Conservation (phyloP, 2,888 invertebrate genomes). For the Pyrochroa serraticornis region DNA sequence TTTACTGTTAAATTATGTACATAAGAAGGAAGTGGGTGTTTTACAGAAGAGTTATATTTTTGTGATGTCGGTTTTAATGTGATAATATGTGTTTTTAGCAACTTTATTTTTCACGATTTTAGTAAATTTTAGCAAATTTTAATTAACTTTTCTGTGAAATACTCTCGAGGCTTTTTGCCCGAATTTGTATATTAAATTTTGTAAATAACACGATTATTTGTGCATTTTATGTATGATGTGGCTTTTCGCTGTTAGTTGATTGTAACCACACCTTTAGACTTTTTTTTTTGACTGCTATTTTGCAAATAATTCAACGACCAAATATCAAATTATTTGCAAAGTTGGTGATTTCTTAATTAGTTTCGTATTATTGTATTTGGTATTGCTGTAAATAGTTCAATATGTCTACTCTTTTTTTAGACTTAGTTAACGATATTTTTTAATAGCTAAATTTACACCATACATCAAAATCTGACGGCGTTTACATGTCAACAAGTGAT, state of each 20-base stretch:
- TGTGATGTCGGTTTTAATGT: too few relatives aligned
- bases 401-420: slow-evolving; percentile 22
- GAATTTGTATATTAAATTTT: slow-evolving; percentile 7
- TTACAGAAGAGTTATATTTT: too few relatives aligned
- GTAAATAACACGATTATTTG: slow-evolving; percentile 19
- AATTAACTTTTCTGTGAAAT: slow-evolving; percentile 21
- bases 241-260: not conserved
- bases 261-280: slow-evolving; percentile 1
- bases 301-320: slow-evolving; percentile 33
- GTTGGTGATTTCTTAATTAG: slow-evolving; percentile 25
- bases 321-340: slow-evolving; percentile 30
- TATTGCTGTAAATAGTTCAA: slow-evolving; percentile 14
- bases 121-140: slow-evolving; percentile 19
- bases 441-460: too few relatives aligned
- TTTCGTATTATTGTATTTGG: slow-evolving; percentile 1
- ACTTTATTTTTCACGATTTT: slow-evolving; percentile 6
- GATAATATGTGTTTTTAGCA: too few relatives aligned
- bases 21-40: too few relatives aligned
- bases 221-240: slow-evolving; percentile 4
- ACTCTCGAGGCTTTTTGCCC: slow-evolving; percentile 11
- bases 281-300: slow-evolving; percentile 15
- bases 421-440: slow-evolving; percentile 17
- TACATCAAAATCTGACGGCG: not conserved
- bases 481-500: slow-evolving; percentile 18
- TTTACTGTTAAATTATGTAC: too few relatives aligned